Conservation (phyloP, 2,888 invertebrate genomes). For the Tyria jacobaeae region DNA sequence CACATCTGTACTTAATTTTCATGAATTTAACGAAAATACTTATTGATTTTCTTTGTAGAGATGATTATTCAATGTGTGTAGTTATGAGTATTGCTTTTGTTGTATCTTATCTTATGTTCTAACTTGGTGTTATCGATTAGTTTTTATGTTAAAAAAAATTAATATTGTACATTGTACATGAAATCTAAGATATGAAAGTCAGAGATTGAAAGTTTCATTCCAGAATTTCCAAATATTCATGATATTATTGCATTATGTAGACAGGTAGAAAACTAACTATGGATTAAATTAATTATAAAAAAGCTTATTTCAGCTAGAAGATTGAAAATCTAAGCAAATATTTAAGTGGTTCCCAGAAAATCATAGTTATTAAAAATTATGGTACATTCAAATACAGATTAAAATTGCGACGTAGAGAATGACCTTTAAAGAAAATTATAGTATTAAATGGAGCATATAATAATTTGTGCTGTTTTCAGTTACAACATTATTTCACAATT, state of each 20-base stretch:
- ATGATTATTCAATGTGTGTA: too few species aligned
- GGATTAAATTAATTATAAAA: neutral
- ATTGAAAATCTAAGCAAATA: constrained; percentile 1
- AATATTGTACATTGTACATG: too few species aligned
- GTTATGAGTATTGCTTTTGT: too few species aligned
- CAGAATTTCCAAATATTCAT: too few species aligned
- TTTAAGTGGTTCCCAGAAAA: neutral
- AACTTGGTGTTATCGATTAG: too few species aligned
- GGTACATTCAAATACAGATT: constrained; percentile 25
- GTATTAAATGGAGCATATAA: constrained; percentile 45
- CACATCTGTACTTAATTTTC: too few species aligned
- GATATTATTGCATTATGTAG: neutral
- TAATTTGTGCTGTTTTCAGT: constrained; percentile 57
- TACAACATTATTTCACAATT: constrained; percentile 50
- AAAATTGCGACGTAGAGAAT: constrained; percentile 19
- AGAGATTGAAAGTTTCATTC: too few species aligned
- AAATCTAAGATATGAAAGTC: too few species aligned
- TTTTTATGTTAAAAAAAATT: too few species aligned
- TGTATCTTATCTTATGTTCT: too few species aligned
- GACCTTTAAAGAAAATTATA: constrained; percentile 30
- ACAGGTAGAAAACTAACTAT: neutral
- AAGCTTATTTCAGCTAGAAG: neutral
- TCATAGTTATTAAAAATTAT: constrained; percentile 7
- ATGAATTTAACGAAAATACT: too few species aligned
- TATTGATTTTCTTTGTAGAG: too few species aligned